phyloP scores from a whole-genome alignment of 2,797 vertebrate species.

The Hydrocynus forskahlii region DNA sequence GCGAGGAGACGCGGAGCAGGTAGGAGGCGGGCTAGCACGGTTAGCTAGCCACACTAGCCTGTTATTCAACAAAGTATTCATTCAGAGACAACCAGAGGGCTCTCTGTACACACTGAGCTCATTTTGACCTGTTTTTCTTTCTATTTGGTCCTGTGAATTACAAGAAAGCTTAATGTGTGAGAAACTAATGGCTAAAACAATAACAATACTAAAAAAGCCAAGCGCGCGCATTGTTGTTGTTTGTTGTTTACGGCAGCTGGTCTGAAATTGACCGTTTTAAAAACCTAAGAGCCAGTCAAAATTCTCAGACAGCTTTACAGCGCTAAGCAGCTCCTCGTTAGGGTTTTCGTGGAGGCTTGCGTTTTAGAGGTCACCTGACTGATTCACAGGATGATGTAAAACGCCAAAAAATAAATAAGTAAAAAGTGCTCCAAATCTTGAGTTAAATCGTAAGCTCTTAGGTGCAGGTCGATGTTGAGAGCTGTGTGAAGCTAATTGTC shows the following conservation, averaged over 20 bases:
- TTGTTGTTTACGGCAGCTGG: background rate
- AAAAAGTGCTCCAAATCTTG: too few relatives aligned
- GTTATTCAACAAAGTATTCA: constrained; percentile 48
- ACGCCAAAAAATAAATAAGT: constrained; percentile 14
- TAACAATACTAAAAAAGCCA: constrained; percentile 1
- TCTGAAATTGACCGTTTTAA: constrained; percentile 18
- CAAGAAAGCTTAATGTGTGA: constrained; percentile 5
- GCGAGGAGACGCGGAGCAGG: constrained; percentile 49
- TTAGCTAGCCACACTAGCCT: constrained; percentile 54
- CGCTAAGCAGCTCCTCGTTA: constrained; percentile 8
- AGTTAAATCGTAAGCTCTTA: background rate
- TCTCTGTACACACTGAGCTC: constrained; percentile 10
- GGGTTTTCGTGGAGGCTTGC: background rate
- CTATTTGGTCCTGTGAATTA: background rate
- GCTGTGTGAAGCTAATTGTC: background rate
- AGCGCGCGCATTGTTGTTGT: background rate
- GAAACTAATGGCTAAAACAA: constrained; percentile 8
- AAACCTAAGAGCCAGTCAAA: constrained; percentile 27
- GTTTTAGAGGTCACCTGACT: constrained; percentile 19
- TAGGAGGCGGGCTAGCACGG: constrained; percentile 48
- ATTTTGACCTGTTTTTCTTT: background rate
- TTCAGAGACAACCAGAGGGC: constrained; percentile 5
- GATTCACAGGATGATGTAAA: constrained; percentile 10
- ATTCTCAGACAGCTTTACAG: constrained; percentile 18
- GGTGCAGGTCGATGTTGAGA: too few relatives aligned